Conservation (phyloP, 2,888 invertebrate species). For the Mellilla xanthometata region DNA sequence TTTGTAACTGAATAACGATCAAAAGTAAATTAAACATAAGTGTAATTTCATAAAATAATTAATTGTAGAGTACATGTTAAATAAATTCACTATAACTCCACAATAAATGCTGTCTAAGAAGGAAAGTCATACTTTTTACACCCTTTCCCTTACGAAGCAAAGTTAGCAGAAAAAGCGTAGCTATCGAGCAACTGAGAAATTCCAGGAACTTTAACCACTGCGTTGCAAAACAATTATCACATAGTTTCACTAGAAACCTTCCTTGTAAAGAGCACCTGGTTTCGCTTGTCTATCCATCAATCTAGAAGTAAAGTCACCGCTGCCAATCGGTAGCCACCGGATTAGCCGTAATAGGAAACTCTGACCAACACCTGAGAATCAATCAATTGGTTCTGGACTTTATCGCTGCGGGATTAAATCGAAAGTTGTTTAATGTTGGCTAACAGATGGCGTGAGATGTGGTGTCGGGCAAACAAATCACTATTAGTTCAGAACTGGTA, state of each 20-base stretch:
- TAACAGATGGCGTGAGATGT: slow-evolving; percentile 48
- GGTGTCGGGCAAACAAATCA: slow-evolving; percentile 58
- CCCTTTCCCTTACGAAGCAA: too few relatives aligned
- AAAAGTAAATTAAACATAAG: too few relatives aligned
- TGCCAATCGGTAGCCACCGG: slow-evolving; percentile 56
- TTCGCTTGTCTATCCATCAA: slow-evolving; percentile 68
- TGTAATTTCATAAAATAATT: too few relatives aligned
- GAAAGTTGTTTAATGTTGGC: slow-evolving; percentile 28
- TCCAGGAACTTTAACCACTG: slow-evolving; percentile 8
- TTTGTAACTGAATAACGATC: too few relatives aligned
- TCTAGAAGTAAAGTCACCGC: slow-evolving; percentile 58
- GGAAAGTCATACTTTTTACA: too few relatives aligned
- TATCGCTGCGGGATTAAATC: slow-evolving; percentile 35
- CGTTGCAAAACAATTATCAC: slow-evolving; percentile 42
- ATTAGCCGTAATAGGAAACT: slow-evolving; percentile 58
- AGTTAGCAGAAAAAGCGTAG: too few relatives aligned
- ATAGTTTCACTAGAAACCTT: slow-evolving; percentile 61
- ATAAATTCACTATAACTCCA: too few relatives aligned
- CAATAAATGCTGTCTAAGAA: too few relatives aligned
- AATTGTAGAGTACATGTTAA: too few relatives aligned
- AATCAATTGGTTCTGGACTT: slow-evolving; percentile 39
- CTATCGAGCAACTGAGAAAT: too few relatives aligned
- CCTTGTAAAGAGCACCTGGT: slow-evolving; percentile 52
- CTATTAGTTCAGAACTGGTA: slow-evolving; percentile 56
- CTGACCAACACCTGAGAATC: slow-evolving; percentile 23